Percentiles rank a stretch among this genome's conserved stretches.
Conservation (phyloP, 64 coral and sea anemone species). For the Stichodactyla mertensii region DNA sequence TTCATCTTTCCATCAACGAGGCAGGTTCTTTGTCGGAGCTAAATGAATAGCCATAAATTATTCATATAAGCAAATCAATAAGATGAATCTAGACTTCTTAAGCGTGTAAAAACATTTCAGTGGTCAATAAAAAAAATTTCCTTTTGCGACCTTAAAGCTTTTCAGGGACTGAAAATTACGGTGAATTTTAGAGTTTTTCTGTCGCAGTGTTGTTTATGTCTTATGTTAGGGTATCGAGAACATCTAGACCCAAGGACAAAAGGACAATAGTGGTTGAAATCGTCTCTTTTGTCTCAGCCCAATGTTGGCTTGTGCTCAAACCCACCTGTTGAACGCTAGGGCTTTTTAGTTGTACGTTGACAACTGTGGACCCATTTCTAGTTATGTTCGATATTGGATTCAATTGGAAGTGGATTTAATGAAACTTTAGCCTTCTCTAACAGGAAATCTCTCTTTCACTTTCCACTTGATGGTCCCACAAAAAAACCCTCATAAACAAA, state of each 20-base stretch:
- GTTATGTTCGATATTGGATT: not conserved
- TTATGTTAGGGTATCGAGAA: not conserved
- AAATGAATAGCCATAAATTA: conserved; percentile 12
- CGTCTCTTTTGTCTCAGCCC: not conserved
- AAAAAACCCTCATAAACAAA: not conserved
- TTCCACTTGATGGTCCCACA: not conserved
- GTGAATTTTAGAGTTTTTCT: not conserved
- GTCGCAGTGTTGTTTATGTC: not conserved
- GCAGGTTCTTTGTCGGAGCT: not conserved
- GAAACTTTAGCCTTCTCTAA: too few relatives aligned
- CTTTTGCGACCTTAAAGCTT: not conserved
- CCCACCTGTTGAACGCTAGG: conserved; percentile 12
- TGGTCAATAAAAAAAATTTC: not conserved
- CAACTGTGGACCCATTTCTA: not conserved
- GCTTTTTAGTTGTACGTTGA: not conserved
- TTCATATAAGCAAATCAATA: not conserved
- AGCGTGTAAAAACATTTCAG: not conserved
- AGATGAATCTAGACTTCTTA: not conserved
- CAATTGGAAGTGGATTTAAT: not conserved
- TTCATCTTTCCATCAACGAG: not conserved
- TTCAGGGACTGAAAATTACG: not conserved
- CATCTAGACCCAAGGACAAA: not conserved
- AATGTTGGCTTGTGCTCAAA: conserved; percentile 6
- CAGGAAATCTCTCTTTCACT: not conserved
- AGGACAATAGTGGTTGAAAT: conserved; percentile 12